Evolutionary conservation across 2,113 vertebrate genomes (phyloP).

Genomic region (Nothocercus julius): DNA sequence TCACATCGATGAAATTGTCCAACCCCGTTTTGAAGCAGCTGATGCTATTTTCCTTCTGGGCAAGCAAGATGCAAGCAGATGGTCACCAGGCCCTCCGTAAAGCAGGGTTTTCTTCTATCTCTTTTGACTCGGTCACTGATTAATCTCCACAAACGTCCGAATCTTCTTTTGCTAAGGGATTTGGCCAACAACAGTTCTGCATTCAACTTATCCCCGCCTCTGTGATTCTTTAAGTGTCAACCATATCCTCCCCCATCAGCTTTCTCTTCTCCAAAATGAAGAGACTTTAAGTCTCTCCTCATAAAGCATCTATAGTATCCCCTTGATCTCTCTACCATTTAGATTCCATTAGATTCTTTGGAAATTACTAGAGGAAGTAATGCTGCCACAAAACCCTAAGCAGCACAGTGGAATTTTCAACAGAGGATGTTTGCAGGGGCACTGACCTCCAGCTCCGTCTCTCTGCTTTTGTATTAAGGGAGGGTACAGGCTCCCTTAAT

Average conservation of each 20-base stretch:
- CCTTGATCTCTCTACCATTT: slow-evolving; percentile 35
- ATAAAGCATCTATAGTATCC: slow-evolving; percentile 23
- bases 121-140: neutral
- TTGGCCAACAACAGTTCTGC: neutral
- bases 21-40: neutral
- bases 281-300: neutral
- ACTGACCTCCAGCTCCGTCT: neutral
- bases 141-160: slow-evolving; percentile 9
- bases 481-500: neutral
- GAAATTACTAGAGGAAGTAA: neutral
- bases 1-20: neutral
- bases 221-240: slow-evolving; percentile 22
- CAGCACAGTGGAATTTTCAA: neutral
- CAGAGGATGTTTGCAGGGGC: neutral
- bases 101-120: neutral
- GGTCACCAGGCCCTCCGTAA: neutral
- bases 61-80: neutral
- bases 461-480: neutral
- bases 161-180: neutral
- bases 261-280: neutral
- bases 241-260: neutral
- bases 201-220: neutral
- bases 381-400: neutral
- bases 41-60: neutral
- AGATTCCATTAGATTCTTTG: neutral